Evolutionary conservation across 2,797 vertebrate species (phyloP).

Genomic region (Hyperoplus lanceolatus): DNA sequence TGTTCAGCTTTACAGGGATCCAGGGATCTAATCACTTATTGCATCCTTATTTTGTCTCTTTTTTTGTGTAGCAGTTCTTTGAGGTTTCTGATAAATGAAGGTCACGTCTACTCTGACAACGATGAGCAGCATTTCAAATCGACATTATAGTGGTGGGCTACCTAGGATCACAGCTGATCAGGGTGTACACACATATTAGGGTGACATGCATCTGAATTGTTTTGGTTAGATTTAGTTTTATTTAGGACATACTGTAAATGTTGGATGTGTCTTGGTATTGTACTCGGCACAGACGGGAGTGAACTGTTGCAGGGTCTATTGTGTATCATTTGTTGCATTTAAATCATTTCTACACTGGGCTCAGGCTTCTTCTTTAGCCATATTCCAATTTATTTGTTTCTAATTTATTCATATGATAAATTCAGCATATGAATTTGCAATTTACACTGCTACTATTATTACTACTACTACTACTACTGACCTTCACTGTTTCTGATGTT

Average conservation of each 20-base stretch:
- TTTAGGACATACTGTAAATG: not conserved
- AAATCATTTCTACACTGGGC: not conserved
- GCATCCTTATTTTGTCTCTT: not conserved
- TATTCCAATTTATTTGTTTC: not conserved
- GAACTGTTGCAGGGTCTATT: not conserved
- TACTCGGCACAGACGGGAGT: not conserved
- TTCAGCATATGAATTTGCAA: too few relatives aligned
- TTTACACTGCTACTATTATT: too few relatives aligned
- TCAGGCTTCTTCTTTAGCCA: not conserved
- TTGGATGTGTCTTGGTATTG: not conserved
- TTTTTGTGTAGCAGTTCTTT: slow-evolving; percentile 53
- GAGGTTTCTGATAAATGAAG: slow-evolving; percentile 62
- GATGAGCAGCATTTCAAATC: slow-evolving; percentile 76
- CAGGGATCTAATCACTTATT: too few relatives aligned
- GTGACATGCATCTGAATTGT: not conserved
- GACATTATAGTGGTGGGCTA: not conserved
- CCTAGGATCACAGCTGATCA: not conserved
- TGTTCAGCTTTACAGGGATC: too few relatives aligned
- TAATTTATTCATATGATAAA: not conserved
- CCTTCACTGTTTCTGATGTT: too few relatives aligned
- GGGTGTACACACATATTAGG: not conserved
- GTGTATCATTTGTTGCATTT: slow-evolving; percentile 2
- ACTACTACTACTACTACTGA: too few relatives aligned
- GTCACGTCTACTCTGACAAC: slow-evolving; percentile 61
- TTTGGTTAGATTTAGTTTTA: not conserved